phyloP scores from a whole-genome alignment of 2,888 invertebrate species.

The Chrysopilus asiliformis region DNA sequence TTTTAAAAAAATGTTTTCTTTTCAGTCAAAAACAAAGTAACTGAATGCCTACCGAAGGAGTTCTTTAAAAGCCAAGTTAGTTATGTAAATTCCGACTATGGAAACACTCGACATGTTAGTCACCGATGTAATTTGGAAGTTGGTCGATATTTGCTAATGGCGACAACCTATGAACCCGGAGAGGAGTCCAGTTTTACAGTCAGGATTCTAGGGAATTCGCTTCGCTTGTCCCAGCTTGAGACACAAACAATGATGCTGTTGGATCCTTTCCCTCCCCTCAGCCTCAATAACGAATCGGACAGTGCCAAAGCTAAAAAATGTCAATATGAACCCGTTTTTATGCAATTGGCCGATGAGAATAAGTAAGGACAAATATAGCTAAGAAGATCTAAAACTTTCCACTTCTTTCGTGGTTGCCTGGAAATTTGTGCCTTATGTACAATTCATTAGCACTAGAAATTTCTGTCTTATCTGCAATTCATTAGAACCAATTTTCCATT shows the following conservation, averaged over 20 bases:
- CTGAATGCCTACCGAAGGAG: slow-evolving; percentile 62
- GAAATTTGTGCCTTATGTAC: no score
- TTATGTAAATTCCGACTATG: slow-evolving; percentile 78
- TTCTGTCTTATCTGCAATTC: no score
- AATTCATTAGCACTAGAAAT: no score
- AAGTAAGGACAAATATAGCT: slow-evolving; percentile 20
- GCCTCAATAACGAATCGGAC: slow-evolving; percentile 39
- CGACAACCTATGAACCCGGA: slow-evolving; percentile 82
- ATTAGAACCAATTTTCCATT: no score
- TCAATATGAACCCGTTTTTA: slow-evolving; percentile 80
- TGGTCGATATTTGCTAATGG: slow-evolving; percentile 72
- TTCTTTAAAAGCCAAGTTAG: slow-evolving; percentile 81
- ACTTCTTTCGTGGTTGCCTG: no score
- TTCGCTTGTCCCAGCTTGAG: slow-evolving; percentile 62
- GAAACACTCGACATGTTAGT: slow-evolving; percentile 80
- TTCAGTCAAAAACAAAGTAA: slow-evolving; percentile 43
- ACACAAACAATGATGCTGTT: slow-evolving; percentile 37
- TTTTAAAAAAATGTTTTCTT: slow-evolving; percentile 1
- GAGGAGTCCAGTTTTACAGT: slow-evolving; percentile 83
- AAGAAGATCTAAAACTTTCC: no score
- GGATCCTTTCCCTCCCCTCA: slow-evolving; percentile 30
- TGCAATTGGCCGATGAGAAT: slow-evolving; percentile 83
- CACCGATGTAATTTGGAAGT: slow-evolving; percentile 64
- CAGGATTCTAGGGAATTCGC: slow-evolving; percentile 61
- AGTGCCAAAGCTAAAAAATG: slow-evolving; percentile 33